Percentiles rank a stretch among this genome's conserved stretches.
Conservation (phyloP, 2,113 vertebrate species). For the Sylvia atricapilla region DNA sequence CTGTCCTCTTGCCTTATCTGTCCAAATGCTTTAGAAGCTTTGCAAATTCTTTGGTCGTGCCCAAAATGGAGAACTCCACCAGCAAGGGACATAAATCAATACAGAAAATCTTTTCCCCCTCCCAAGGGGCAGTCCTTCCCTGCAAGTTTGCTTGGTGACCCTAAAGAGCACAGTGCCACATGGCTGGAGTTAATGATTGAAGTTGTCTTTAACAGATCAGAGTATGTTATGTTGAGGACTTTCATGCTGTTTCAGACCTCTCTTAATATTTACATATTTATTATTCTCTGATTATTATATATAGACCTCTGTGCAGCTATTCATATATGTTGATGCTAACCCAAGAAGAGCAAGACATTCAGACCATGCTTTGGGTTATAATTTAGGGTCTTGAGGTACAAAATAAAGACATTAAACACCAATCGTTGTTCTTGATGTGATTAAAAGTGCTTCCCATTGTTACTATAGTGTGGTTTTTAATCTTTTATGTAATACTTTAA, state of each 20-base stretch:
- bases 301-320: background rate
- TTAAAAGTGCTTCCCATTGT: background rate
- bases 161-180: background rate
- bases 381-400: background rate
- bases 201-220: background rate
- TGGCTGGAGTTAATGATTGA: rapidly evolving
- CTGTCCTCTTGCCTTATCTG: background rate
- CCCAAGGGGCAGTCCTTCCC: background rate
- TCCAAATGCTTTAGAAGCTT: background rate
- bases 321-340: background rate
- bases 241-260: background rate
- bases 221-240: background rate
- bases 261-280: background rate
- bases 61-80: background rate
- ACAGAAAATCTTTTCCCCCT: background rate
- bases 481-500: constrained; percentile 2
- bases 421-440: background rate
- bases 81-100: background rate
- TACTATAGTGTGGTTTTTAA: background rate
- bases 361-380: background rate
- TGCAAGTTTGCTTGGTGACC: background rate
- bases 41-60: background rate
- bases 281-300: background rate
- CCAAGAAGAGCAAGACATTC: background rate
- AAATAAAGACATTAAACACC: background rate